Conservation (phyloP, 2,888 invertebrate genomes). For the Euplexia lucipara region DNA sequence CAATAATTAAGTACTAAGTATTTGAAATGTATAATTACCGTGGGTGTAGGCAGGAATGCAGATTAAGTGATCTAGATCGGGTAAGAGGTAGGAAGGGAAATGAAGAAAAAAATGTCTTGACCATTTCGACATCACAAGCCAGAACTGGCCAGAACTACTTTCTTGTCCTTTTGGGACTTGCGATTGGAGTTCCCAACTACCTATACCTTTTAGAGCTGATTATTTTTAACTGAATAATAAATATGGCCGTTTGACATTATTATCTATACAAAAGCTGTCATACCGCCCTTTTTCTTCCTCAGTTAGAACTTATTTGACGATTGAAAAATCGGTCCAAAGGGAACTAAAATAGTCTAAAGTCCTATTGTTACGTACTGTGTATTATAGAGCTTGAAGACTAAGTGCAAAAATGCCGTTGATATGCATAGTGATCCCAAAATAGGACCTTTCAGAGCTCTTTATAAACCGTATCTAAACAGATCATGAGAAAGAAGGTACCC, state of each 20-base stretch:
- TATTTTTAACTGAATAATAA: too few relatives aligned
- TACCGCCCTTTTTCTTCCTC: too few relatives aligned
- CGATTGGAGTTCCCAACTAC: background rate
- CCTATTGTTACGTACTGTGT: too few relatives aligned
- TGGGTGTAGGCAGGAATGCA: background rate
- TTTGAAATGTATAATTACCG: background rate
- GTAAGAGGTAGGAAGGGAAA: background rate
- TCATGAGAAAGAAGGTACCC: conserved; percentile 63
- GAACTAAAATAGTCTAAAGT: background rate
- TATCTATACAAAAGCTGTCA: too few relatives aligned
- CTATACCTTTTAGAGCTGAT: too few relatives aligned
- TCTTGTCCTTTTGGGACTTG: background rate
- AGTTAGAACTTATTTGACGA: too few relatives aligned
- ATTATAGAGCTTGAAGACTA: background rate
- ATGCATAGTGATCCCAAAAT: background rate
- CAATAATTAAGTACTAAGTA: conserved; percentile 24
- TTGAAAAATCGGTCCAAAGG: too few relatives aligned
- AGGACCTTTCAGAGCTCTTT: conserved; percentile 8
- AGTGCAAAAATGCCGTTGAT: background rate
- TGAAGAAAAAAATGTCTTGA: background rate
- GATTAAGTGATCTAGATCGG: background rate
- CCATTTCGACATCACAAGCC: background rate
- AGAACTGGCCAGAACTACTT: too few relatives aligned
- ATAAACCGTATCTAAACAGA: conserved; percentile 55
- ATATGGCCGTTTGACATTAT: too few relatives aligned